phyloP scores from a whole-genome alignment of 2,797 vertebrate genomes.

The Halcyon leucocephala region DNA sequence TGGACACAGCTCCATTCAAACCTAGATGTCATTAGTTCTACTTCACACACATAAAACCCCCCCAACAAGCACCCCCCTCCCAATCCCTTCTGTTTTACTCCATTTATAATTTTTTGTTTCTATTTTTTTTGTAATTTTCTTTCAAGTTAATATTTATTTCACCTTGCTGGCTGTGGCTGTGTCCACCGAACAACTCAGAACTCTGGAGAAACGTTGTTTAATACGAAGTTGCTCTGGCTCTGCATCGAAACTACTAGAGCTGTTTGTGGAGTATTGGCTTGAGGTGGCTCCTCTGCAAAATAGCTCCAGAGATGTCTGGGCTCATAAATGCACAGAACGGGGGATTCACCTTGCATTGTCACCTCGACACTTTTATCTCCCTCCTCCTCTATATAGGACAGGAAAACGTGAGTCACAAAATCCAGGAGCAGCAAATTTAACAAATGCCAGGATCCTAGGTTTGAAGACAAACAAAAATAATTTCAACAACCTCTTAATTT shows the following conservation, averaged over 20 bases:
- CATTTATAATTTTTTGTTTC: background rate
- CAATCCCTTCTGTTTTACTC: background rate
- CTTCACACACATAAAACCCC: background rate
- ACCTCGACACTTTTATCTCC: slow-evolving; percentile 37
- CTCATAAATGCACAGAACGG: slow-evolving; percentile 13
- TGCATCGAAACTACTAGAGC: background rate
- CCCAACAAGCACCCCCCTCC: background rate
- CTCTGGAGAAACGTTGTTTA: slow-evolving; percentile 14
- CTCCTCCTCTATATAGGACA: slow-evolving; percentile 71
- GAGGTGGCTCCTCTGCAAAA: background rate
- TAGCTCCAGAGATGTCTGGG: background rate
- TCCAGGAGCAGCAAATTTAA: slow-evolving; percentile 76
- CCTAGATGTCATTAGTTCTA: background rate
- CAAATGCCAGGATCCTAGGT: slow-evolving; percentile 78
- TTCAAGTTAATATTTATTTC: background rate
- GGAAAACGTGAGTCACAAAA: slow-evolving; percentile 73
- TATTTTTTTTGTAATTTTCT: background rate
- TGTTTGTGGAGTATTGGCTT: background rate
- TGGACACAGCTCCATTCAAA: background rate
- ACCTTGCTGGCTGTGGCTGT: slow-evolving; percentile 55
- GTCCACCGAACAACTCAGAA: slow-evolving; percentile 65
- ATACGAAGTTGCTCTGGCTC: background rate
- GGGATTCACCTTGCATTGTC: background rate
- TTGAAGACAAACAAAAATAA: slow-evolving; percentile 17
- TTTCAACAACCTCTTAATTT: background rate